A percentile compares a stretch with the other conserved stretches of the same genome.
These are phyloP conservation scores for Zosterops hypoxanthus DNA, from an alignment of 2,113 vertebrate species.

Conservation along the genomic window DNA sequence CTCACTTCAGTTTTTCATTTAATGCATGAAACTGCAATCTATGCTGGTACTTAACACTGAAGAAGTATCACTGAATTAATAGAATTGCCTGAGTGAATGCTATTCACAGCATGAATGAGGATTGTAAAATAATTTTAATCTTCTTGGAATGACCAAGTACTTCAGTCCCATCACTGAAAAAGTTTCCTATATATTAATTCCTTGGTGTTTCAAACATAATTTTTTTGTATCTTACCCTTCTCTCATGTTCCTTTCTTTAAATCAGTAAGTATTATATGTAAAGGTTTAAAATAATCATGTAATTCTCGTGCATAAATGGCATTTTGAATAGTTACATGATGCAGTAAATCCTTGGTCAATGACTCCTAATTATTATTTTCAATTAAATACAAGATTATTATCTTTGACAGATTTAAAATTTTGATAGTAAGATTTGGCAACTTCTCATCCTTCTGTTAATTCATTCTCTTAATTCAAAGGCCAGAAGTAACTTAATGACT, in stretches of 20 bases:
- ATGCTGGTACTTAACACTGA: background rate
- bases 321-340: background rate
- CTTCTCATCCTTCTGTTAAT: background rate
- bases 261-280: background rate
- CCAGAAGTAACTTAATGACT: background rate
- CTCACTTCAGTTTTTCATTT: constrained; percentile 7
- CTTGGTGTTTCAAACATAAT: background rate
- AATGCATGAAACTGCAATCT: background rate
- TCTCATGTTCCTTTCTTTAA: background rate
- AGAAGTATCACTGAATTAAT: constrained; percentile 39
- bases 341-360: background rate
- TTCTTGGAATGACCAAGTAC: background rate
- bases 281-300: background rate
- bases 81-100: background rate
- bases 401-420: constrained; percentile 1
- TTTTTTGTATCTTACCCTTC: background rate
- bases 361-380: background rate
- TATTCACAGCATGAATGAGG: background rate
- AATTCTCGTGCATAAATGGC: background rate
- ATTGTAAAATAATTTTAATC: background rate
- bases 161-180: background rate
- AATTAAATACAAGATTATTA: background rate
- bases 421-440: background rate
- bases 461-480: constrained; percentile 11
- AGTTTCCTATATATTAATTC: background rate